Percentiles rank a stretch among this genome's conserved stretches.
Conservation (phyloP, 2,888 invertebrate species). For the Agrilus cyanescens region DNA sequence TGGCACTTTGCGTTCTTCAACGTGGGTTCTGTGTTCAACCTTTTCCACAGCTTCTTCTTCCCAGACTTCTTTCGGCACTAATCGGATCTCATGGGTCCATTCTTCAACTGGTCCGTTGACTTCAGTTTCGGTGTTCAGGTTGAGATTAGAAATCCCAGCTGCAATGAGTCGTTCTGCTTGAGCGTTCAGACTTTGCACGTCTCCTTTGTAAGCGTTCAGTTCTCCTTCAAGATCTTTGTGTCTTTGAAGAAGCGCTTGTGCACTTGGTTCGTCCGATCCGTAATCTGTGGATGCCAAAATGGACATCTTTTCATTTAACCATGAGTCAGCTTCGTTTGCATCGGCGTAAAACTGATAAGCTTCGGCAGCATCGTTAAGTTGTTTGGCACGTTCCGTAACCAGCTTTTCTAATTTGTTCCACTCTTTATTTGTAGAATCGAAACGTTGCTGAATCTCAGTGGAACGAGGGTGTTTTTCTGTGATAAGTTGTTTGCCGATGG, state of each 20-base stretch:
- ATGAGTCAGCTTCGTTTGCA: conserved; percentile 95
- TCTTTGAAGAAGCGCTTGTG: conserved; percentile 75
- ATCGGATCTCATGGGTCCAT: conserved; percentile 18
- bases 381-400: conserved; percentile 59
- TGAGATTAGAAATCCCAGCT: conserved; percentile 60
- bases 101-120: conserved; percentile 50
- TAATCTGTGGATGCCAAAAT: conserved; percentile 81
- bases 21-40: conserved; percentile 72
- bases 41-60: conserved; percentile 83
- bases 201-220: conserved; percentile 76
- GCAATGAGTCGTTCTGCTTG: conserved; percentile 67
- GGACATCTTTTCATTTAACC: conserved; percentile 92
- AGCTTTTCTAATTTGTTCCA: conserved; percentile 85
- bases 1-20: conserved; percentile 76
- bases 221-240: conserved; percentile 83
- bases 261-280: conserved; percentile 83
- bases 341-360: conserved; percentile 96
- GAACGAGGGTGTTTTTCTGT: conserved; percentile 72
- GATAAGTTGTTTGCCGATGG: conserved; percentile 47
- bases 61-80: conserved; percentile 86
- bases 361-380: conserved; percentile 78
- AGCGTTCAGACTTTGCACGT: conserved; percentile 63
- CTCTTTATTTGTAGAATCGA: conserved; percentile 67
- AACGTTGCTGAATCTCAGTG: conserved; percentile 67
- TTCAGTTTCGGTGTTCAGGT: conserved; percentile 54